A percentile compares a stretch with the other conserved stretches of the same genome.
Evolutionary conservation across 1,140 invertebrate genomes (phyloP).

Genomic region (Trachymyrmex septentrionalis): DNA sequence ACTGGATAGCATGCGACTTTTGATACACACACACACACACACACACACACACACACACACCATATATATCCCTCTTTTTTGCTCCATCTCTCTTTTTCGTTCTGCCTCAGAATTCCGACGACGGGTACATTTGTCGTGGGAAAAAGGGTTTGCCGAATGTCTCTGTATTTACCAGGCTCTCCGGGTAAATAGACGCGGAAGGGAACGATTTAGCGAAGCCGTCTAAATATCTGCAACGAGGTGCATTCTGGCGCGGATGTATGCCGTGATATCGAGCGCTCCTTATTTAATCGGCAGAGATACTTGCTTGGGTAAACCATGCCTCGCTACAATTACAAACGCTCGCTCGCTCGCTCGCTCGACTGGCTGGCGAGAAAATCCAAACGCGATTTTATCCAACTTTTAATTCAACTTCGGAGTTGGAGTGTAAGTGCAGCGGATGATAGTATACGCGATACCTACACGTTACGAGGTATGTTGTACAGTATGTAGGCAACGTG

Average conservation of each 20-base stretch:
- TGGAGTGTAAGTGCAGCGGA: background rate
- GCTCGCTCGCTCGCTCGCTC: background rate
- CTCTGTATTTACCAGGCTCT: conserved; percentile 59
- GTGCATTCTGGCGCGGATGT: conserved; percentile 49
- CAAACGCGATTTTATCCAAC: conserved; percentile 43
- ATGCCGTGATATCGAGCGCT: conserved; percentile 57
- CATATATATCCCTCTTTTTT: conserved; percentile 3
- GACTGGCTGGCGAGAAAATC: conserved; percentile 34
- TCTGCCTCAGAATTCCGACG: conserved; percentile 57
- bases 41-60: background rate
- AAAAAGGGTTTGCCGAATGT: conserved; percentile 63
- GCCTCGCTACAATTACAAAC: conserved; percentile 42
- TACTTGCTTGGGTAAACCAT: conserved; percentile 60
- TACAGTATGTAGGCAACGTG: background rate
- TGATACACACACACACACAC: conserved; percentile 28
- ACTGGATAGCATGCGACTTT: conserved; percentile 6
- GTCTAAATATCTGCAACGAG: conserved; percentile 65
- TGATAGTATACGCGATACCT: no score
- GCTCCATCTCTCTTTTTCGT: conserved; percentile 49
- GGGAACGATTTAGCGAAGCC: conserved; percentile 57
- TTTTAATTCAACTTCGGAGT: conserved; percentile 54
- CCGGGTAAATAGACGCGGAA: conserved; percentile 56
- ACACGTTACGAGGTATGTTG: background rate
- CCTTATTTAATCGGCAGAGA: conserved; percentile 60
- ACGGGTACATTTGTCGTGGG: conserved; percentile 60